Evolutionary conservation across 2,113 vertebrate species (phyloP).

Genomic region (cattle (Bos taurus)): ARS-UCD2.0 NC_037337.1:45633501-45634000

Average conservation of each 20-base stretch:
- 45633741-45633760: neutral
- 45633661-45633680: neutral
- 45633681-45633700: neutral
- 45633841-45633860: neutral
- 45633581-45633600: constrained; percentile 4
- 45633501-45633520: neutral
- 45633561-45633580: neutral
- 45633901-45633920: neutral
- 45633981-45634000: neutral
- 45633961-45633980: constrained; percentile 16
- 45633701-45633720: neutral
- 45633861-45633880: neutral
- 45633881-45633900: neutral
- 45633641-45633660: neutral
- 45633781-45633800: neutral
- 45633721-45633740: neutral
- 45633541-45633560: neutral
- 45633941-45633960: neutral
- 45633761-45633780: neutral
- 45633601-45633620: constrained; percentile 11
- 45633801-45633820: neutral
- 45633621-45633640: constrained; percentile 30
- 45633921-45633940: neutral
- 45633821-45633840: neutral
- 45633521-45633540: neutral